phyloP scores from a whole-genome alignment of 2,888 invertebrate genomes.

The Watsonalla cultraria region DNA sequence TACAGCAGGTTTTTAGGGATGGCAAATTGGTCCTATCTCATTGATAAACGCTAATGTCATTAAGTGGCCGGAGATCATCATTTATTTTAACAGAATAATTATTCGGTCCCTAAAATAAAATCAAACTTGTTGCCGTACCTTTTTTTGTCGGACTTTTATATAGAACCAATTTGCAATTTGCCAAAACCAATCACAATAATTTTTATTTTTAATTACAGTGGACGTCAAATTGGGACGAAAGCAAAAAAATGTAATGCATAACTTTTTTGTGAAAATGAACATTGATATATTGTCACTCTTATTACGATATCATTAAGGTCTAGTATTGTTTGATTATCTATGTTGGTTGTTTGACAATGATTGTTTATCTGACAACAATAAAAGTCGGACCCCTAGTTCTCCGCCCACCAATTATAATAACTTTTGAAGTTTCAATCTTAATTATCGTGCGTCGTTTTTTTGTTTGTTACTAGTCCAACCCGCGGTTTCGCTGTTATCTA shows the following conservation, averaged over 20 bases:
- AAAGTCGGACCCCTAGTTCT: slow-evolving; percentile 36
- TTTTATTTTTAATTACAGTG: slow-evolving; percentile 68
- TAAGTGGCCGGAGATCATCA: slow-evolving; percentile 4
- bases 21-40: background rate
- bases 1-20: background rate
- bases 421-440: slow-evolving; percentile 38
- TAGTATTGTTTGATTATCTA: slow-evolving; percentile 4
- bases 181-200: slow-evolving; percentile 75
- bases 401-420: slow-evolving; percentile 40
- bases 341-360: slow-evolving; percentile 42
- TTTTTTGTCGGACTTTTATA: slow-evolving; percentile 28
- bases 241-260: slow-evolving; percentile 26
- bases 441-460: slow-evolving; percentile 38
- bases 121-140: slow-evolving; percentile 14
- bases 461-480: slow-evolving; percentile 24
- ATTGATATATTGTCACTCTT: background rate
- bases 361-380: slow-evolving; percentile 63
- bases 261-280: background rate
- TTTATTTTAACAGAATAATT: slow-evolving; percentile 18
- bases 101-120: slow-evolving; percentile 12
- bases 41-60: background rate
- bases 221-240: slow-evolving; percentile 38
- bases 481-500: too few relatives aligned
- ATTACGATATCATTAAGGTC: background rate
- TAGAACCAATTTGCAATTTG: slow-evolving; percentile 69